A percentile compares a stretch with the other conserved stretches of the same genome.
phyloP scores from a whole-genome alignment of 1,140 invertebrate species.

The Drosophila paulistorum region DNA sequence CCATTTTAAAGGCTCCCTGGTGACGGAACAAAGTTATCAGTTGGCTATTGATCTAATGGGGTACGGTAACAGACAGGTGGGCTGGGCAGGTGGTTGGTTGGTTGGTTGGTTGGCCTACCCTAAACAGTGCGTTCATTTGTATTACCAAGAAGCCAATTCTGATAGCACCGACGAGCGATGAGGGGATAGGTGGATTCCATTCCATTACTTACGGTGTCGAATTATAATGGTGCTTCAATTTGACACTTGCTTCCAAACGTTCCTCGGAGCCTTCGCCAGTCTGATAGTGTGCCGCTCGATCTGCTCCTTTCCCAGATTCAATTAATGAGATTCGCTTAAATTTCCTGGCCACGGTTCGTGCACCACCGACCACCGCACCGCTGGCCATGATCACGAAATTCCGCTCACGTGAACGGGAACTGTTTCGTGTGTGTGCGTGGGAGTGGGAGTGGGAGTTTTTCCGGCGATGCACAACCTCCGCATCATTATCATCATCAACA shows the following conservation, averaged over 20 bases:
- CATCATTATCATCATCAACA: background rate
- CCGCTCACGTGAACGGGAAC: constrained; percentile 34
- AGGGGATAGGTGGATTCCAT: background rate
- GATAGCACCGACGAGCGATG: no score
- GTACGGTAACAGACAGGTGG: background rate
- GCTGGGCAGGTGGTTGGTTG: background rate
- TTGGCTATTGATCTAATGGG: constrained; percentile 7
- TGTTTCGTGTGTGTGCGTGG: constrained; percentile 11
- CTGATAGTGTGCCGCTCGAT: constrained; percentile 12
- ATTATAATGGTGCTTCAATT: constrained; percentile 39
- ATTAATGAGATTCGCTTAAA: constrained; percentile 52
- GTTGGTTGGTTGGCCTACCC: background rate
- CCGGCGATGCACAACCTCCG: constrained; percentile 26
- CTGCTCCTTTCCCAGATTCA: constrained; percentile 21
- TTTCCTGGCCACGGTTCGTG: constrained; percentile 42
- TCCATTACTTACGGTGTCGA: constrained; percentile 49
- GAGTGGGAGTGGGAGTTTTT: constrained; percentile 27
- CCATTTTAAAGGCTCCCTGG: constrained; percentile 2
- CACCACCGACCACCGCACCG: constrained; percentile 43
- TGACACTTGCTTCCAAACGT: constrained; percentile 27
- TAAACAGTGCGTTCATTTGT: background rate
- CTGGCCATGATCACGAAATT: constrained; percentile 41
- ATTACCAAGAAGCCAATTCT: no score
- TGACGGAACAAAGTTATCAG: constrained; percentile 9
- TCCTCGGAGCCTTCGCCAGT: constrained; percentile 13